Evolutionary conservation across 2,797 vertebrate species (phyloP).

Genomic region (Leptatherina wallacei): DNA sequence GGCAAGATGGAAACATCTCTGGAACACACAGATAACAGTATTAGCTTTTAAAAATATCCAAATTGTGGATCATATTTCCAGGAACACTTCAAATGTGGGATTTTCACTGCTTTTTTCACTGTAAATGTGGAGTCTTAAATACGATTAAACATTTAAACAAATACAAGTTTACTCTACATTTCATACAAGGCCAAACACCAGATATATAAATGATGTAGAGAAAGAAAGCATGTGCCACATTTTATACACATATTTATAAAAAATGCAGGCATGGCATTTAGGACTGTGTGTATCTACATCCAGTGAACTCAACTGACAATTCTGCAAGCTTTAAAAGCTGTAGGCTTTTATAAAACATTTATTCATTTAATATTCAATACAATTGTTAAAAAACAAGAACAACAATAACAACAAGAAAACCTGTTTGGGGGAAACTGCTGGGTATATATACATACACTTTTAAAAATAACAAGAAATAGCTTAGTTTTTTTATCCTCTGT

Average conservation of each 20-base stretch:
- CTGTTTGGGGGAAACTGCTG: no score
- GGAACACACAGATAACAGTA: slow-evolving; percentile 8
- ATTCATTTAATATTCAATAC: neutral
- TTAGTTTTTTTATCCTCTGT: neutral
- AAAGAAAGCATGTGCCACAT: slow-evolving; percentile 8
- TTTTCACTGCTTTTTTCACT: neutral
- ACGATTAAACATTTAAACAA: neutral
- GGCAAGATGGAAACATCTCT: slow-evolving; percentile 34
- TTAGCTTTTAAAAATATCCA: neutral
- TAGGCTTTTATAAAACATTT: neutral
- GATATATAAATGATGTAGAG: slow-evolving; percentile 32
- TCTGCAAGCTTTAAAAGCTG: neutral
- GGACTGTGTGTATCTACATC: neutral
- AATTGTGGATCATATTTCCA: slow-evolving; percentile 2
- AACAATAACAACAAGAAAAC: neutral
- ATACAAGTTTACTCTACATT: no score
- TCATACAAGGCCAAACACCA: neutral
- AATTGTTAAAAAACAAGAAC: neutral
- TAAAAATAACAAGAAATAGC: neutral
- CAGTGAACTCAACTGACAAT: neutral
- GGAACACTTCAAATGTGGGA: neutral
- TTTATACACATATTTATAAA: neutral
- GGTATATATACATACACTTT: no score
- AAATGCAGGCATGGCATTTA: neutral
- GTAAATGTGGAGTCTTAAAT: slow-evolving; percentile 1